Evolutionary conservation across 1,140 invertebrate species (phyloP).

Genomic region (Epicauta chinensis): DNA sequence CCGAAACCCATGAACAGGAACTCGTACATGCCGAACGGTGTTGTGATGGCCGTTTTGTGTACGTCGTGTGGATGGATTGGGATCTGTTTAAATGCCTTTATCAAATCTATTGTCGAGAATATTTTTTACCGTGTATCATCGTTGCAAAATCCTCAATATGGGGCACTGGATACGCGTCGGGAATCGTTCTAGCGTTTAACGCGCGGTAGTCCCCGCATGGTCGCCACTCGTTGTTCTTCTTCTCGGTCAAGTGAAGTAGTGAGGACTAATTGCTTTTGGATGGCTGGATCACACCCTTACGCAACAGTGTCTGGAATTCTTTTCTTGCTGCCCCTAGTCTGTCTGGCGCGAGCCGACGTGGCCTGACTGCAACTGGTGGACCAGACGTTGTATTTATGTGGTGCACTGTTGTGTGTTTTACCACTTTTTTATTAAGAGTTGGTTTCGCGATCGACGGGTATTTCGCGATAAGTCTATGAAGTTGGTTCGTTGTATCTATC

Average conservation of each 20-base stretch:
- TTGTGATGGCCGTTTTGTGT: conserved; percentile 38
- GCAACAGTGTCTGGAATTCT: conserved; percentile 33
- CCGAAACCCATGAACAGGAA: conserved; percentile 32
- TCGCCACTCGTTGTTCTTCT: conserved; percentile 40
- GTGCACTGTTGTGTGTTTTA: conserved; percentile 15
- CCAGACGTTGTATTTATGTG: conserved; percentile 29
- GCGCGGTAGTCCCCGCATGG: conserved; percentile 45
- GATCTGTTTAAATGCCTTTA: conserved; percentile 46
- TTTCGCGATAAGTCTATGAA: conserved; percentile 16
- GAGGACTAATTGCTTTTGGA: conserved; percentile 40
- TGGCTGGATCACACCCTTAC: conserved; percentile 22
- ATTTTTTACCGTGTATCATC: conserved; percentile 35
- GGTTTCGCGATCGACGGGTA: conserved; percentile 15
- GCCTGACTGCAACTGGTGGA: conserved; percentile 25
- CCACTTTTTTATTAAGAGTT: not conserved
- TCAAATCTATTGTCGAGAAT: conserved; percentile 47
- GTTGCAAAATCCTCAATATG: conserved; percentile 35
- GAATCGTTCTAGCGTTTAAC: conserved; percentile 42
- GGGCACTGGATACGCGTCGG: conserved; percentile 36
- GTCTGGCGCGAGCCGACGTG: conserved; percentile 35
- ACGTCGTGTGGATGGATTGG: conserved; percentile 35
- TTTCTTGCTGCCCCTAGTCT: conserved; percentile 24
- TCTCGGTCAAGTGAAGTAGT: conserved; percentile 43
- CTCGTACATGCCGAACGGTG: conserved; percentile 40
- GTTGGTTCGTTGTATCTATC: conserved; percentile 26